These are phyloP conservation scores for Drosophila busckii DNA, from an alignment of 1,140 invertebrate genomes.

Conservation along the genomic window DNA sequence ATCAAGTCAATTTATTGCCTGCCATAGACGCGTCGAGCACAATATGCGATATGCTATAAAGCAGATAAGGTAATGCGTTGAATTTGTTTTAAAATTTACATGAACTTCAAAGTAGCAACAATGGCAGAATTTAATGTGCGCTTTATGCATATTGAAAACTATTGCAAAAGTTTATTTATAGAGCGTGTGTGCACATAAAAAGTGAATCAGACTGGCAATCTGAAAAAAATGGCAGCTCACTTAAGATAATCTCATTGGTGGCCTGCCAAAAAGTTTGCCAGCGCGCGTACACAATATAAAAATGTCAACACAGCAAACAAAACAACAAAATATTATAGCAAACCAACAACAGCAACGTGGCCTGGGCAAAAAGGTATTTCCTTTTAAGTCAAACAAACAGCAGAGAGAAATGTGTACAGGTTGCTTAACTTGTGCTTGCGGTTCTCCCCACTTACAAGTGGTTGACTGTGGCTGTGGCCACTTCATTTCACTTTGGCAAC, in stretches of 20 bases:
- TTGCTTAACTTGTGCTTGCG: conserved; percentile 21
- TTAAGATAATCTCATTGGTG: conserved; percentile 73
- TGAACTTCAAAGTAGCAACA: too few relatives aligned
- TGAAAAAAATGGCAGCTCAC: conserved; percentile 52
- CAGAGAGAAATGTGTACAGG: conserved; percentile 47
- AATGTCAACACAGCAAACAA: conserved; percentile 62
- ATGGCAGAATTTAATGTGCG: too few relatives aligned
- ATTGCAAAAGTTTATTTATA: conserved; percentile 59
- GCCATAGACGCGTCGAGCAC: too few relatives aligned
- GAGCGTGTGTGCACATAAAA: conserved; percentile 26
- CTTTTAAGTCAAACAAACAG: conserved; percentile 68
- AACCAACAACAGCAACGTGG: conserved; percentile 22
- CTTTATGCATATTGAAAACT: too few relatives aligned
- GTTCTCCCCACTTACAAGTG: conserved; percentile 22
- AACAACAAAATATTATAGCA: conserved; percentile 32
- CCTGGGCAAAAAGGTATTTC: conserved; percentile 52
- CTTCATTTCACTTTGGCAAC: conserved; percentile 69
- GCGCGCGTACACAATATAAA: conserved; percentile 44
- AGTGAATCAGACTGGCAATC: conserved; percentile 31
- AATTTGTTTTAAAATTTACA: too few relatives aligned
- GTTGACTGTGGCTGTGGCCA: conserved; percentile 33
- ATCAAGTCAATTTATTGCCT: too few relatives aligned
- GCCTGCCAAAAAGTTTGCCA: conserved; percentile 60
- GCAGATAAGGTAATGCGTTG: too few relatives aligned
- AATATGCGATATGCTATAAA: too few relatives aligned